Percentiles rank a stretch among this genome's conserved stretches.
Conservation (phyloP, 2,888 invertebrate genomes). For the Drosophila trichaetosa region DNA sequence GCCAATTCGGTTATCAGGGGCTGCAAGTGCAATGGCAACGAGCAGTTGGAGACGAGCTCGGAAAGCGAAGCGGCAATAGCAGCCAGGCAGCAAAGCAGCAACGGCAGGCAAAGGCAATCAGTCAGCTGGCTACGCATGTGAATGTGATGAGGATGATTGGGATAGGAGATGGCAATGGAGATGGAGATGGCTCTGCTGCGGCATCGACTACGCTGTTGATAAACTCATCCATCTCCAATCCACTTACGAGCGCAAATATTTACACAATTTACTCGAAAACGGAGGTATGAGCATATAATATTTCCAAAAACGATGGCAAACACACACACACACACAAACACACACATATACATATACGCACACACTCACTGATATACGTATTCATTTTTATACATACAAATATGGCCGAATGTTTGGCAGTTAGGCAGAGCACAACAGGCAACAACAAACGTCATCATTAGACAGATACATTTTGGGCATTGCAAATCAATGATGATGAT, state of each 20-base stretch:
- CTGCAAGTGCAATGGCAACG: constrained; percentile 20
- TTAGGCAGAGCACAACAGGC: constrained; percentile 75
- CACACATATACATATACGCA: constrained; percentile 19
- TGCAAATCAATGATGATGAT: constrained; percentile 73
- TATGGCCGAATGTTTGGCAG: constrained; percentile 70
- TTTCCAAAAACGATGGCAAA: constrained; percentile 82
- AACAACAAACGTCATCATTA: constrained; percentile 67
- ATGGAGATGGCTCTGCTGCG: constrained; percentile 59
- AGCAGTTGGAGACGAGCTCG: constrained; percentile 13
- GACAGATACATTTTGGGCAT: constrained; percentile 70
- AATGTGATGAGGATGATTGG: constrained; percentile 40
- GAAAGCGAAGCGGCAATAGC: constrained; percentile 32
- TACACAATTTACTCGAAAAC: constrained; percentile 82
- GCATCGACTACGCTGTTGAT: constrained; percentile 75
- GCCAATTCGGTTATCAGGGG: constrained; percentile 19
- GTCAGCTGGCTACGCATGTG: constrained; percentile 66
- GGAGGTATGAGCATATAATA: constrained; percentile 82
- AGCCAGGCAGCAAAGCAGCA: constrained; percentile 36
- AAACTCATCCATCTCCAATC: constrained; percentile 84
- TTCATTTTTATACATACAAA: constrained; percentile 21
- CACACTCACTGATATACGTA: constrained; percentile 30
- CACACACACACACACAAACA: constrained; percentile 49
- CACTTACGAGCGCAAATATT: constrained; percentile 84
- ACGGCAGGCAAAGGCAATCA: constrained; percentile 66
- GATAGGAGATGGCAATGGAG: constrained; percentile 6